Percentiles rank a stretch among this genome's conserved stretches.
Evolutionary conservation across 2,113 vertebrate genomes (phyloP).

Genomic region (Notarius quadriscutis): DNA sequence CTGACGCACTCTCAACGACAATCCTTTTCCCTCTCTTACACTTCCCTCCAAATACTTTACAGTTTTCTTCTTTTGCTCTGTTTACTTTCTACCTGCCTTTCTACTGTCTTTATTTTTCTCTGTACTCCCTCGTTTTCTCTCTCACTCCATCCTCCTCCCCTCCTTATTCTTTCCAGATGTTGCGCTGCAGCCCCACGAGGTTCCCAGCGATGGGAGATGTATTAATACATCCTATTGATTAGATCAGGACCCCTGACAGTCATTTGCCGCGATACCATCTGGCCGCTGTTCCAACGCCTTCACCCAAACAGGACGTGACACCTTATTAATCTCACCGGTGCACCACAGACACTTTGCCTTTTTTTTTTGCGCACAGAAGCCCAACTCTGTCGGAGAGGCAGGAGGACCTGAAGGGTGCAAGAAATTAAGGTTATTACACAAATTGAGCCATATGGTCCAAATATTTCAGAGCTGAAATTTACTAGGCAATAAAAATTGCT

Average conservation of each 20-base stretch:
- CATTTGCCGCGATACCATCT: slow-evolving; percentile 99
- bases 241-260: slow-evolving; percentile 99
- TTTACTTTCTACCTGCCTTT: background rate
- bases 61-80: background rate
- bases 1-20: background rate
- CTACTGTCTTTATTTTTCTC: background rate
- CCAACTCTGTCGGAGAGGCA: slow-evolving; percentile 83
- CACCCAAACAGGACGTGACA: slow-evolving; percentile 99
- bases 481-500: slow-evolving; percentile 99
- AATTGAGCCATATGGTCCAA: slow-evolving; percentile 99
- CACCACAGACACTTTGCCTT: slow-evolving; percentile 85
- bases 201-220: slow-evolving; percentile 89
- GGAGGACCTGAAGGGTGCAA: slow-evolving; percentile 98
- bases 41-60: background rate
- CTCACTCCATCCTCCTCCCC: slow-evolving; percentile 53
- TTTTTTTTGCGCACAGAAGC: slow-evolving; percentile 73
- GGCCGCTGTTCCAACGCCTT: slow-evolving; percentile 98
- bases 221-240: slow-evolving; percentile 99
- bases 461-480: slow-evolving; percentile 99
- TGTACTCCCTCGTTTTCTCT: background rate
- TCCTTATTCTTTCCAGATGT: slow-evolving; percentile 95
- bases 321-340: slow-evolving; percentile 98
- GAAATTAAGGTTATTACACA: slow-evolving; percentile 99
- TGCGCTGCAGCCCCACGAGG: slow-evolving; percentile 85
- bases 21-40: background rate